Conservation (phyloP, 2,113 vertebrate species). For the Onychostoma macrolepis region DNA sequence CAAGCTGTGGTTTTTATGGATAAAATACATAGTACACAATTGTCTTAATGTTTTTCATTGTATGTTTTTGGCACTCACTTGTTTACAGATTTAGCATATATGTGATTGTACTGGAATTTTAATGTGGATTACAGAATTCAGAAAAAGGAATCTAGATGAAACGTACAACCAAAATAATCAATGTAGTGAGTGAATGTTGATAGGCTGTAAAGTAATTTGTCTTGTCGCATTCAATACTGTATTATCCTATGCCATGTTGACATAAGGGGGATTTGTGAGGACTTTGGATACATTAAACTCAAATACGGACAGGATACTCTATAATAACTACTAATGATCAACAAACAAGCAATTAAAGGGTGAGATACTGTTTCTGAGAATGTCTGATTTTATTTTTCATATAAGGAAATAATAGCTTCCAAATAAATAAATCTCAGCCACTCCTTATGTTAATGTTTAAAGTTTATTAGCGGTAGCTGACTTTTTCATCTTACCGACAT, state of each 20-base stretch:
- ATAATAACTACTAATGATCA: neutral
- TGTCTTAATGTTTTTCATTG: neutral
- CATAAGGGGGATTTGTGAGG: neutral
- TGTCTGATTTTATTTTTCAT: neutral
- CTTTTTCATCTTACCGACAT: neutral
- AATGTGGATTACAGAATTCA: neutral
- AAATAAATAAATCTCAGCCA: neutral
- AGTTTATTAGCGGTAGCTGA: neutral
- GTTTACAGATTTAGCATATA: neutral
- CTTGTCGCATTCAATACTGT: neutral
- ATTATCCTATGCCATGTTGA: neutral
- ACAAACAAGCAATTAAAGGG: neutral
- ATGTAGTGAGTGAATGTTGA: neutral
- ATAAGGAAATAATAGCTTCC: neutral
- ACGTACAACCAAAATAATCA: no score
- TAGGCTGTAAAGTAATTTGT: neutral
- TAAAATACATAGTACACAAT: neutral
- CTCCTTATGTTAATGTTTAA: conserved; percentile 1
- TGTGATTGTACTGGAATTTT: neutral
- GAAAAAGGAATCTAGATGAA: neutral
- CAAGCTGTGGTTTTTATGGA: neutral
- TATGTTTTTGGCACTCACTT: neutral
- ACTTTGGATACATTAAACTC: no score
- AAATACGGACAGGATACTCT: neutral
- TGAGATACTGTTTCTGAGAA: neutral